A percentile compares a stretch with the other conserved stretches of the same genome.
phyloP scores from a whole-genome alignment of 2,113 vertebrate genomes.

The Embiotoca jacksoni region DNA sequence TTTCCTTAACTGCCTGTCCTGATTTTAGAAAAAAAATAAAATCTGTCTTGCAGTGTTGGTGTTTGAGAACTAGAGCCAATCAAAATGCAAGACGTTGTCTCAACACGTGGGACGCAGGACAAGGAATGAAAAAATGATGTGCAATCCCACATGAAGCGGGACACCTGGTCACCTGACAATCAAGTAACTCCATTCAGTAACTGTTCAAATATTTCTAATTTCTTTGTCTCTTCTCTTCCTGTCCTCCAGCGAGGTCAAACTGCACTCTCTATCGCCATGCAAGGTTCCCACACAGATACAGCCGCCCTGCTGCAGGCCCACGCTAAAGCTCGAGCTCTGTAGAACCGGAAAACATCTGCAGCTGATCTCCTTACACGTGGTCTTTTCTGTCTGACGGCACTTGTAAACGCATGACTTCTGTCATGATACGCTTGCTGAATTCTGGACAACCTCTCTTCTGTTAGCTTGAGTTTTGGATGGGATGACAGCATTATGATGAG shows the following conservation, averaged over 20 bases:
- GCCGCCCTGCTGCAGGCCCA: constrained; percentile 88
- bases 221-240: not conserved
- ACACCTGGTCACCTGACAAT: too few relatives aligned
- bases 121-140: too few relatives aligned
- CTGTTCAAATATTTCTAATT: not conserved
- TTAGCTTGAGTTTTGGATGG: not conserved
- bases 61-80: too few relatives aligned
- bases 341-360: constrained; percentile 11
- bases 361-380: not conserved
- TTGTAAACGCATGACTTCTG: not conserved
- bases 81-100: too few relatives aligned
- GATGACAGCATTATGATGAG: not conserved
- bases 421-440: not conserved
- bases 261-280: constrained; percentile 88
- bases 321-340: constrained; percentile 68
- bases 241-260: constrained; percentile 87
- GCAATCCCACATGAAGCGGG: too few relatives aligned
- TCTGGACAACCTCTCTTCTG: not conserved
- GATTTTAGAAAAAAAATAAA: too few relatives aligned
- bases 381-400: constrained; percentile 3
- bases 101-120: too few relatives aligned
- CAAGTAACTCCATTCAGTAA: not conserved
- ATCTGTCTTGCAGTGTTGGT: too few relatives aligned
- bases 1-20: too few relatives aligned
- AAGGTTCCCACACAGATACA: constrained; percentile 87